Base-by-base conservation (phyloP, 2,113 vertebrate genomes). In the Notothenia rossii region DNA sequence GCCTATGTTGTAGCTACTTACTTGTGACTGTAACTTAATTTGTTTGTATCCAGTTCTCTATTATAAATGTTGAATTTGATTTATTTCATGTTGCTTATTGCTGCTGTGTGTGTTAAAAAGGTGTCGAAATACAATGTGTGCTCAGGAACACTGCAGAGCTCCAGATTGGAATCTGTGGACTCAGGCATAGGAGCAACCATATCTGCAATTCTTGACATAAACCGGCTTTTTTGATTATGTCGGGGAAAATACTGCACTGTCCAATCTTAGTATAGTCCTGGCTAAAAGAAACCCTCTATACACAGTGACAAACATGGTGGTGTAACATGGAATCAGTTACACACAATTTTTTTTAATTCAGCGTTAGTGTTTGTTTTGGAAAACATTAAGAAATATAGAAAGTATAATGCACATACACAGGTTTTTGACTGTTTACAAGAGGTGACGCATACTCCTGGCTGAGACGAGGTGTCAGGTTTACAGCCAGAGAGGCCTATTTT, bases 401-500 rank as follows among this genome's bases (percentile, higher is more conserved):
- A 46, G 17, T 58, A 14, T 33, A 29, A 45, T 54, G 14, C 53
- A 51, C 18, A 62, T 20, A 59, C 20, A 45, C 18, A n/a, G 4
- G 17, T 62, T 45, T 63, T 51, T 25, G 5, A 50, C 61, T 79
- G 82, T 89, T 86, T 88, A 86, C 75, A 81, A 78, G 71, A 62
- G 8, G 64, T 13, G 22, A 25, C 33, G 51, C 29, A 69, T 55
- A 56, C 66, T 73, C 29, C 69, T n/a, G 18, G 65, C 20, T 81
- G 50, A 72, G 75, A 70, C 10, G 4, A 45, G 82, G 88, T 90
- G 82, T 93, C 90, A 61, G 71, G 86, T 89, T 91, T 65, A 74
- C 76, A 66, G 71, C 68, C 51, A 63, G 78, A 65, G 60, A 72
- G 79, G 61, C 40, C 85, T 92, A 93, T 92, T 92, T 89, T 84